A percentile compares a stretch with the other conserved stretches of the same genome.
These are phyloP conservation scores for Eira barbara DNA, from an alignment of 2,113 vertebrate species.

Conservation along the genomic window DNA sequence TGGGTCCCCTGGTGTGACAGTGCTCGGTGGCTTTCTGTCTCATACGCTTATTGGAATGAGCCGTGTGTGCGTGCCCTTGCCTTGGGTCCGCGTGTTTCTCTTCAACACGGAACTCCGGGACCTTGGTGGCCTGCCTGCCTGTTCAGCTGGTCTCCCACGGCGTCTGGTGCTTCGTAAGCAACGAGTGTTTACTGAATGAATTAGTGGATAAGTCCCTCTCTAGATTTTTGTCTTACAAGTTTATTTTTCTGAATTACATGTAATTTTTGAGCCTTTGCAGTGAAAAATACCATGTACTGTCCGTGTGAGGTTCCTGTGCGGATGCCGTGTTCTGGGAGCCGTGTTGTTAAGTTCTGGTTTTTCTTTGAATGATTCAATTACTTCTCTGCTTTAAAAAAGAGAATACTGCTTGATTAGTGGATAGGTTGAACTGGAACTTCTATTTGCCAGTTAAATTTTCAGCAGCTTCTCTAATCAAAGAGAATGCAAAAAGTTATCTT, in stretches of 20 bases:
- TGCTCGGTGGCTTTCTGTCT: background rate
- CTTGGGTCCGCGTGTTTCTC: background rate
- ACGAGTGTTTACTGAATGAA: background rate
- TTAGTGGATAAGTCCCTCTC: background rate
- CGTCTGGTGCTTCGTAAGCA: background rate
- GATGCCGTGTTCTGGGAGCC: background rate
- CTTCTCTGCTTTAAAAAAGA: background rate
- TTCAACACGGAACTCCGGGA: fast-evolving
- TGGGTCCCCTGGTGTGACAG: background rate
- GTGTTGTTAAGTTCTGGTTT: background rate
- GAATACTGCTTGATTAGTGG: background rate
- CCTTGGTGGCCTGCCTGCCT: background rate
- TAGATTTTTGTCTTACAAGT: background rate
- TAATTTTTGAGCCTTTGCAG: background rate
- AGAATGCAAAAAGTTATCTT: background rate
- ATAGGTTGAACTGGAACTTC: background rate
- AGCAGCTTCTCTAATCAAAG: background rate
- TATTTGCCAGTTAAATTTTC: constrained; percentile 21
- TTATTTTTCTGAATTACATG: background rate
- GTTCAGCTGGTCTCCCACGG: background rate
- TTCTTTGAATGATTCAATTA: background rate
- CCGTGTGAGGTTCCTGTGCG: too few species aligned
- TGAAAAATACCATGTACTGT: background rate
- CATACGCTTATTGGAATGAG: background rate
- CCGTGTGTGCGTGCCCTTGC: background rate